A percentile compares a stretch with the other conserved stretches of the same genome.
Conservation (phyloP, 53 echinoderm and acorn worm genomes). For the Patiria pectinifera region DNA sequence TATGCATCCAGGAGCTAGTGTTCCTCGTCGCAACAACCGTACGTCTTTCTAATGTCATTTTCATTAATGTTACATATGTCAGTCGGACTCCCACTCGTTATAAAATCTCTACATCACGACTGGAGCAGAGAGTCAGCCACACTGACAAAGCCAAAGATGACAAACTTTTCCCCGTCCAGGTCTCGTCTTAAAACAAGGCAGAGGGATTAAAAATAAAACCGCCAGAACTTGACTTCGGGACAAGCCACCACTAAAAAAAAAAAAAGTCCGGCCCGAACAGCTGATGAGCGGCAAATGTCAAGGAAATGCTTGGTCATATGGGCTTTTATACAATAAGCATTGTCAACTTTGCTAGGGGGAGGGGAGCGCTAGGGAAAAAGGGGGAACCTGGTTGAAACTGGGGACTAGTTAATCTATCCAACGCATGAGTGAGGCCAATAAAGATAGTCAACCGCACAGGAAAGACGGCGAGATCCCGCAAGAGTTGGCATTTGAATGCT, state of each 20-base stretch:
- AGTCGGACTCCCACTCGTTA: neutral
- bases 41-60: conserved; percentile 21
- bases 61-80: neutral
- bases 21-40: neutral
- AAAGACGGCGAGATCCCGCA: neutral
- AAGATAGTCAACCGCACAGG: conserved; percentile 15
- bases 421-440: conserved; percentile 6
- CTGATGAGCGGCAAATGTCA: neutral
- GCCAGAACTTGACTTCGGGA: neutral
- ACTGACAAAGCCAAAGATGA: neutral
- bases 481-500: neutral
- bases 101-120: neutral
- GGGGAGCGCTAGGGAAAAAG: neutral
- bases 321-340: conserved; percentile 11
- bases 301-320: neutral
- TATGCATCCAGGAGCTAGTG: conserved; percentile 10
- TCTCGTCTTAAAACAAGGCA: neutral
- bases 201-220: neutral
- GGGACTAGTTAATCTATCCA: conserved; percentile 6
- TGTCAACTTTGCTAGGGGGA: conserved; percentile 13
- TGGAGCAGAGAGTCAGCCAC: neutral
- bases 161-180: neutral
- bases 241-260: neutral
- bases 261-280: neutral
- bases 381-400: neutral